A percentile compares a stretch with the other conserved stretches of the same genome.
phyloP scores from a whole-genome alignment of 2,797 vertebrate species.

The Gadopsis marmoratus region DNA sequence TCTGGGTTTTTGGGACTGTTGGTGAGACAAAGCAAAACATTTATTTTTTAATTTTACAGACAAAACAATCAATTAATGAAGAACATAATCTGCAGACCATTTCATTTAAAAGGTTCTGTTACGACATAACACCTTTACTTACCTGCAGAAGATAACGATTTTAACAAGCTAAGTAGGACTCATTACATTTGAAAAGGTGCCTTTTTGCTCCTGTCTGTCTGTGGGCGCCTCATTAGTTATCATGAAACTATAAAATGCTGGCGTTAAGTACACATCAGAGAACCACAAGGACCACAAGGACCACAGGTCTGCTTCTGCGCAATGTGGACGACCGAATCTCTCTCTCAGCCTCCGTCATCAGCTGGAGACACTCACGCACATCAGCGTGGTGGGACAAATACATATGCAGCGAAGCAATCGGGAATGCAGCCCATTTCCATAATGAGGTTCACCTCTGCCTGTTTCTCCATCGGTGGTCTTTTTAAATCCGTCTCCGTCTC shows the following conservation, averaged over 20 bases:
- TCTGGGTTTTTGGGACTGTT: not conserved
- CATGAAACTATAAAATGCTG: constrained; percentile 19
- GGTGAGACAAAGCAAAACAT: no score
- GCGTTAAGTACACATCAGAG: constrained; percentile 11
- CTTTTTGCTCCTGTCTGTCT: not conserved
- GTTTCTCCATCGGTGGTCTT: constrained; percentile 65
- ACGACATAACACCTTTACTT: not conserved
- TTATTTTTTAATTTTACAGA: no score
- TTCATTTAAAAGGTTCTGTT: not conserved
- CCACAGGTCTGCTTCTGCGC: not conserved
- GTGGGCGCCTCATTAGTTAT: constrained; percentile 20
- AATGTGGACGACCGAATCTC: not conserved
- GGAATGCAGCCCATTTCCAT: constrained; percentile 64
- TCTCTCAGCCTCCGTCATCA: not conserved
- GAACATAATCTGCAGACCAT: no score
- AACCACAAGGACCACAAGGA: not conserved
- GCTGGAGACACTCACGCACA: not conserved
- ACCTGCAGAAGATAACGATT: not conserved
- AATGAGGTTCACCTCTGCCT: constrained; percentile 66
- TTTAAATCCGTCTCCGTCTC: constrained; percentile 67
- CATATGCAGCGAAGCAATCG: constrained; percentile 58
- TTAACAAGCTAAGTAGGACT: constrained; percentile 24
- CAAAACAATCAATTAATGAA: no score
- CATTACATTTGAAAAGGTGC: constrained; percentile 7
- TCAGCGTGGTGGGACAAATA: constrained; percentile 32